These are phyloP conservation scores for Anoura caudifer DNA, from an alignment of 2,113 vertebrate genomes.

Conservation along the genomic window DNA sequence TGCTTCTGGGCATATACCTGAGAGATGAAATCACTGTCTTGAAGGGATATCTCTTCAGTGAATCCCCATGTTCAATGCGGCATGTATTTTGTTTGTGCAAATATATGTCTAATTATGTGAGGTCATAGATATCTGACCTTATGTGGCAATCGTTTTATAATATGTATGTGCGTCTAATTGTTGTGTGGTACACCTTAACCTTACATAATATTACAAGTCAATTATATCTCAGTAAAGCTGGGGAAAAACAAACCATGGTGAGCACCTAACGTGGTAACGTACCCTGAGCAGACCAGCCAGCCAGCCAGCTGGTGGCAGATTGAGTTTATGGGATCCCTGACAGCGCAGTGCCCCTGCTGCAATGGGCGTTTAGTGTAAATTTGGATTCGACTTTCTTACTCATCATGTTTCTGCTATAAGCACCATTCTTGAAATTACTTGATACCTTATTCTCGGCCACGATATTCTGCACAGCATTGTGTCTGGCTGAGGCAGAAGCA, in stretches of 20 bases:
- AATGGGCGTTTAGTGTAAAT: neutral
- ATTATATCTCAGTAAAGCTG: neutral
- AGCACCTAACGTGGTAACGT: neutral
- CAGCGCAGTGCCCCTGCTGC: neutral
- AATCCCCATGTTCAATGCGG: no score
- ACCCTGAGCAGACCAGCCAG: neutral
- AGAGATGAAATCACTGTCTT: no score
- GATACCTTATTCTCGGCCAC: neutral
- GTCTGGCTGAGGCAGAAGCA: neutral
- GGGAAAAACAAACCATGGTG: neutral
- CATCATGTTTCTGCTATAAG: neutral
- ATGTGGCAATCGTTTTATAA: neutral
- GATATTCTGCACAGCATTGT: neutral
- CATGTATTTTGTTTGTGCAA: no score
- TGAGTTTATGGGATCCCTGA: neutral
- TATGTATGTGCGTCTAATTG: neutral
- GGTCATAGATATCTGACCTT: neutral
- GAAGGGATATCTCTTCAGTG: neutral
- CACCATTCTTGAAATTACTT: neutral
- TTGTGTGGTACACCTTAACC: neutral
- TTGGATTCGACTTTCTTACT: neutral
- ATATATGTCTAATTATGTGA: neutral
- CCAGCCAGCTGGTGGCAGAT: neutral
- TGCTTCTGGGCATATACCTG: no score
- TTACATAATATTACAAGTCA: neutral